Conservation (phyloP, 2,797 vertebrate species). For the Myripristis jacobus region DNA sequence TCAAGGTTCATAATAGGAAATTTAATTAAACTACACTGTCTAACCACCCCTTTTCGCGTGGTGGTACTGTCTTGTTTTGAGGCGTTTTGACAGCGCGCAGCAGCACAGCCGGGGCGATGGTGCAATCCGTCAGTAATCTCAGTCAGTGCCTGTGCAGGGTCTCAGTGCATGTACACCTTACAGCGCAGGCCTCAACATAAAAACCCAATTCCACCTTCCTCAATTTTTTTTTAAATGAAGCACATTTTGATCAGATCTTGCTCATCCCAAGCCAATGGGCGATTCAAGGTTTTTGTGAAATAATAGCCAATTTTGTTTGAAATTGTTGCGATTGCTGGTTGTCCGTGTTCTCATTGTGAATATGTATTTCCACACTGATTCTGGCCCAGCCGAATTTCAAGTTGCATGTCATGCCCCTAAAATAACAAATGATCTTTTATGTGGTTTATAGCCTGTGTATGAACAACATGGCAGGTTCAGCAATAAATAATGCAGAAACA, state of each 20-base stretch:
- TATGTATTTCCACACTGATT: no score
- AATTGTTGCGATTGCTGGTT: no score
- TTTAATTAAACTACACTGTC: neutral
- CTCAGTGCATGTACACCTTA: neutral
- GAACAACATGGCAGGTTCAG: slow-evolving; percentile 15
- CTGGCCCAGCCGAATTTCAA: no score
- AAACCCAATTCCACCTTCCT: no score
- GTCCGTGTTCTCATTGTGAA: no score
- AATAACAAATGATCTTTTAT: neutral
- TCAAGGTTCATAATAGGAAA: fast-evolving
- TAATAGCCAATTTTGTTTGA: no score
- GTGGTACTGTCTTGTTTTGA: slow-evolving; percentile 52
- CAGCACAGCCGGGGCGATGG: slow-evolving; percentile 40
- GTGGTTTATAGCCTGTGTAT: neutral
- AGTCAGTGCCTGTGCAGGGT: neutral
- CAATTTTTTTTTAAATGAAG: no score
- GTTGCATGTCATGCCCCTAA: neutral
- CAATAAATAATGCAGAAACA: slow-evolving; percentile 26
- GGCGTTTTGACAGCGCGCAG: slow-evolving; percentile 55
- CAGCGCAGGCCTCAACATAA: neutral
- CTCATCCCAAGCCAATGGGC: no score
- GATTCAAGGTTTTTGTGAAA: no score
- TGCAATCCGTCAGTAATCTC: slow-evolving; percentile 62
- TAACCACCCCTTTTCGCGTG: neutral
- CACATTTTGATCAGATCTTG: no score